These are phyloP conservation scores for Hemichromis elongatus DNA, from an alignment of 2,113 vertebrate species.

Conservation along the genomic window DNA sequence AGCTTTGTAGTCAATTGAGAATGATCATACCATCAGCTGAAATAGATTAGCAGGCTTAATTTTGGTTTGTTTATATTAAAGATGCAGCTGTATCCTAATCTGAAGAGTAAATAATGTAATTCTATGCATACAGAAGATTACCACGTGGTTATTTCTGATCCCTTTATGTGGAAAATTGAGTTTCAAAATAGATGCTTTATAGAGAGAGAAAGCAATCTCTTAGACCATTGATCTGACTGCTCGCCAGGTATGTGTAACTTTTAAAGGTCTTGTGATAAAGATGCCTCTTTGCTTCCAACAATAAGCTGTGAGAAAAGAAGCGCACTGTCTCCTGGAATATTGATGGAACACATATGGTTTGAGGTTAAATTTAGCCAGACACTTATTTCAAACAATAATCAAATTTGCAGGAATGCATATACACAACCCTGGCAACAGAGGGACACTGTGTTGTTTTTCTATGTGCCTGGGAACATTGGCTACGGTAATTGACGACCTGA, in stretches of 20 bases:
- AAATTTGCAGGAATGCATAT: constrained; percentile 31
- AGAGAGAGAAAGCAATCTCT: constrained; percentile 20
- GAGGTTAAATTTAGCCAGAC: constrained; percentile 2
- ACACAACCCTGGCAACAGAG: neutral
- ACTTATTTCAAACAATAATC: constrained; percentile 35
- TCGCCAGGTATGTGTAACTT: neutral
- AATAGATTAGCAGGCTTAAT: neutral
- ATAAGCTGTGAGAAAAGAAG: neutral
- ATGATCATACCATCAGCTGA: neutral
- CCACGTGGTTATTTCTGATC: neutral
- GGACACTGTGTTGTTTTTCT: neutral
- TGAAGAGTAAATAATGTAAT: neutral
- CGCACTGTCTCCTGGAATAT: neutral
- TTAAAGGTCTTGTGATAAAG: constrained; percentile 10
- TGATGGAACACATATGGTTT: constrained; percentile 12
- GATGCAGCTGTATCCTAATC: neutral
- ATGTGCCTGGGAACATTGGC: constrained; percentile 9
- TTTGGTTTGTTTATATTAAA: neutral
- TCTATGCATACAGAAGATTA: neutral
- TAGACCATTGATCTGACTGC: constrained; percentile 1
- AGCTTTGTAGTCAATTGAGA: neutral
- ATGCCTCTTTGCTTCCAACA: neutral
- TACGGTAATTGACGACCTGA: constrained; percentile 51
- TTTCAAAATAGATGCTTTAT: constrained; percentile 3
- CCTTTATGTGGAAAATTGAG: constrained; percentile 16